Conservation (phyloP, 2,113 vertebrate genomes). For the Nettapus auritus region DNA sequence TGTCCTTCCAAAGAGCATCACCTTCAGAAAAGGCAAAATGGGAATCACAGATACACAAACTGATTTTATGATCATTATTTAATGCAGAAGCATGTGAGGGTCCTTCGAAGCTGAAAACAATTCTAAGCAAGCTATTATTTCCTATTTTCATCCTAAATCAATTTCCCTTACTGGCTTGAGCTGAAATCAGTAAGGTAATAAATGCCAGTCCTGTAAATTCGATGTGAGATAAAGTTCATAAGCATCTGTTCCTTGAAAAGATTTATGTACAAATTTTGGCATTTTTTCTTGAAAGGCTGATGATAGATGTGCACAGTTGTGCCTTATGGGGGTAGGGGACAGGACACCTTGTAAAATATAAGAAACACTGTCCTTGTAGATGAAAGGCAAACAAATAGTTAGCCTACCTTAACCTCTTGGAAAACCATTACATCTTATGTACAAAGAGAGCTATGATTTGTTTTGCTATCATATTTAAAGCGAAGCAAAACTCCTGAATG, state of each 20-base stretch:
- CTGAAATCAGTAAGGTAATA: constrained; percentile 33
- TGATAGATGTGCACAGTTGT: not conserved
- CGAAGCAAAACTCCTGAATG: not conserved
- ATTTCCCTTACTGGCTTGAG: not conserved
- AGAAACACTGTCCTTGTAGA: not conserved
- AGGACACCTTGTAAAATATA: not conserved
- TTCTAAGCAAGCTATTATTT: constrained; percentile 45
- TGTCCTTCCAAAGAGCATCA: not conserved
- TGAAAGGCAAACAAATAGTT: not conserved
- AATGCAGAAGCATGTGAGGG: constrained; percentile 6
- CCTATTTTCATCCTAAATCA: constrained; percentile 43
- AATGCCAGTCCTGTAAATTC: constrained; percentile 31
- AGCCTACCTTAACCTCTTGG: not conserved
- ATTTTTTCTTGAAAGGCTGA: not conserved
- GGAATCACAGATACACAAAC: constrained; percentile 1
- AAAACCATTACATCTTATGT: not conserved
- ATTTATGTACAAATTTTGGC: not conserved
- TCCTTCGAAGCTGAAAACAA: constrained; percentile 5
- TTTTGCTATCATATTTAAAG: not conserved
- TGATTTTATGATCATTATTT: constrained; percentile 54
- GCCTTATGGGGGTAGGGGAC: not conserved
- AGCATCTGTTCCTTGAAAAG: constrained; percentile 17
- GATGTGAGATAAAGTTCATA: constrained; percentile 16
- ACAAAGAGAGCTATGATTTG: not conserved
- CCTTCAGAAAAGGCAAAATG: constrained; percentile 48